A percentile compares a stretch with the other conserved stretches of the same genome.
These are phyloP conservation scores for Leucophenga varia DNA, from an alignment of 1,140 invertebrate species.

Conservation along the genomic window DNA sequence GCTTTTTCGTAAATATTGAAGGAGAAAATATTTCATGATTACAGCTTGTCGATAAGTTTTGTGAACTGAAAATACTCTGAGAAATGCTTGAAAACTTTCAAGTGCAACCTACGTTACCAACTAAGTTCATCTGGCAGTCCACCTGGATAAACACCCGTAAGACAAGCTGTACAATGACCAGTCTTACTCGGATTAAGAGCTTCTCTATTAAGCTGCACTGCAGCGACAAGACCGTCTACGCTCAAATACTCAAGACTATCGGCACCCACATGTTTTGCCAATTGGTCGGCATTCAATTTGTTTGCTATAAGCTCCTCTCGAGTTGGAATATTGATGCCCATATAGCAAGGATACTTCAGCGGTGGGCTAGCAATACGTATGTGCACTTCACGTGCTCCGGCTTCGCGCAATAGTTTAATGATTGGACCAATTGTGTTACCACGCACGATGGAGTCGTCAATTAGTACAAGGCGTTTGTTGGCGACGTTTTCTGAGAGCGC, in stretches of 20 bases:
- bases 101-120: too few relatives aligned
- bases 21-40: too few relatives aligned
- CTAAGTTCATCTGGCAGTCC: constrained; percentile 74
- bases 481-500: constrained; percentile 88
- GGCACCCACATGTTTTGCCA: constrained; percentile 86
- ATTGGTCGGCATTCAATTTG: constrained; percentile 73
- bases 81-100: too few relatives aligned
- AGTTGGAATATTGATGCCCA: constrained; percentile 99
- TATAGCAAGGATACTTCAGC: constrained; percentile 93
- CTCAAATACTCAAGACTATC: constrained; percentile 91
- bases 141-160: constrained; percentile 81
- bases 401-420: constrained; percentile 87
- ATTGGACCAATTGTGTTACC: constrained; percentile 98
- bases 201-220: constrained; percentile 79
- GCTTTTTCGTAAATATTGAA: too few relatives aligned
- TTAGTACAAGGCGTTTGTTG: constrained; percentile 84
- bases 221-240: constrained; percentile 86
- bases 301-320: constrained; percentile 96
- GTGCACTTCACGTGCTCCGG: constrained; percentile 94
- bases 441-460: constrained; percentile 97
- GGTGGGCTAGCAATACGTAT: constrained; percentile 95
- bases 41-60: too few relatives aligned
- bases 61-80: too few relatives aligned
- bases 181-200: constrained; percentile 59
- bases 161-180: constrained; percentile 81